These are phyloP conservation scores for Papilio elwesi DNA, from an alignment of 2,888 invertebrate genomes.

Conservation along the genomic window DNA sequence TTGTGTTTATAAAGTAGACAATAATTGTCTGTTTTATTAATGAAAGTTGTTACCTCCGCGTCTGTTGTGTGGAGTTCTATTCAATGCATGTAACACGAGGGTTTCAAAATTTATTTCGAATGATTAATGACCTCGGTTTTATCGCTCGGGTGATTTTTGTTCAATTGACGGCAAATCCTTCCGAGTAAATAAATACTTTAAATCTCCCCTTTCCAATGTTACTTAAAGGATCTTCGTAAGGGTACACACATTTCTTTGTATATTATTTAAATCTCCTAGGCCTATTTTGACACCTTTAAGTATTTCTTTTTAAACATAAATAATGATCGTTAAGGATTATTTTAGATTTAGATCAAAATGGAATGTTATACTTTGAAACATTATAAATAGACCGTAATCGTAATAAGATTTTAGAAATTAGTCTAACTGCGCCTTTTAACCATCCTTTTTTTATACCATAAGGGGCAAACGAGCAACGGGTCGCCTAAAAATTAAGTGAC, in stretches of 20 bases:
- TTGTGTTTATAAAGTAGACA: conserved; percentile 3
- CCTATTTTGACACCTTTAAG: conserved; percentile 47
- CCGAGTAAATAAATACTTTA: conserved; percentile 64
- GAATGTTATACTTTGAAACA: background rate
- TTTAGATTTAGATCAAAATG: background rate
- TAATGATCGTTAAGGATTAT: conserved; percentile 24
- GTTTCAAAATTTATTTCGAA: conserved; percentile 62
- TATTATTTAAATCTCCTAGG: conserved; percentile 64
- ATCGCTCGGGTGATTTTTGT: conserved; percentile 67
- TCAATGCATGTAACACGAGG: conserved; percentile 43
- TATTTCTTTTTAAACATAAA: conserved; percentile 28
- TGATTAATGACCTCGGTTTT: conserved; percentile 76
- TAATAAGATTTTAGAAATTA: no score
- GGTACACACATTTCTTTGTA: conserved; percentile 47
- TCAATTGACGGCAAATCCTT: conserved; percentile 72
- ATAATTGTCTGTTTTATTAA: conserved; percentile 15
- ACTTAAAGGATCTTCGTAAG: conserved; percentile 57
- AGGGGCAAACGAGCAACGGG: no score
- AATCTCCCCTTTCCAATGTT: conserved; percentile 66
- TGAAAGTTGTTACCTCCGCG: conserved; percentile 13
- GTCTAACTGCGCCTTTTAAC: no score
- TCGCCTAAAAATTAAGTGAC: no score
- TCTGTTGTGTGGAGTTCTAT: conserved; percentile 17
- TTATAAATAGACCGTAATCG: background rate
- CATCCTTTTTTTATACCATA: no score